A percentile compares a stretch with the other conserved stretches of the same genome.
Evolutionary conservation across 2,113 vertebrate genomes (phyloP).

Genomic region (Urocynchramus pylzowi): DNA sequence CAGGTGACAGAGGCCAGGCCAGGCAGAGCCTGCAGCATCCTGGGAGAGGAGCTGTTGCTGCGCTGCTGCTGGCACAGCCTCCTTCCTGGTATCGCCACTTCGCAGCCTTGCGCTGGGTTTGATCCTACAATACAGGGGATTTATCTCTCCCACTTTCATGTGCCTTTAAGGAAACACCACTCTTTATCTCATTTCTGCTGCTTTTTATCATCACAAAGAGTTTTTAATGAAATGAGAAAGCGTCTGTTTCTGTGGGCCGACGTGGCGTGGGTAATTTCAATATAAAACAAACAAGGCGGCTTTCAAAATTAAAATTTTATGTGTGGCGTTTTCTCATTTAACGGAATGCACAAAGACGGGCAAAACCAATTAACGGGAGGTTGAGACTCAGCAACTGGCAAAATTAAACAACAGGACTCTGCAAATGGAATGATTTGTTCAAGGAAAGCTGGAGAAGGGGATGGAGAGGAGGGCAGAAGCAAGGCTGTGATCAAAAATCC

Average conservation of each 20-base stretch:
- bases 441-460: neutral
- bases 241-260: constrained; percentile 68
- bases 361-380: constrained; percentile 77
- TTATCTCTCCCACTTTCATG: constrained; percentile 56
- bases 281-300: constrained; percentile 78
- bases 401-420: constrained; percentile 68
- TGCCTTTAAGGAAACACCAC: constrained; percentile 60
- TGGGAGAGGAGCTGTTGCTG: neutral
- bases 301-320: constrained; percentile 77
- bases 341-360: constrained; percentile 67
- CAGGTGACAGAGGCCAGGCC: neutral
- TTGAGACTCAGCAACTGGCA: constrained; percentile 60
- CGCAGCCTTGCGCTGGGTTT: neutral
- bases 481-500: neutral
- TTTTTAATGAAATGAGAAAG: constrained; percentile 75
- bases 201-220: constrained; percentile 75
- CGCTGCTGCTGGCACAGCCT: neutral
- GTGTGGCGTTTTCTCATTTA: constrained; percentile 74
- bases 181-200: constrained; percentile 73
- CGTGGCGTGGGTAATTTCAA: constrained; percentile 66
- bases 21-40: neutral
- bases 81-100: neutral
- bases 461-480: neutral
- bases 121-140: neutral
- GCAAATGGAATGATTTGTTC: constrained; percentile 39